A percentile compares a stretch with the other conserved stretches of the same genome.
Conservation (phyloP, 2,888 invertebrate species). For the Melangyna quadrimaculata region DNA sequence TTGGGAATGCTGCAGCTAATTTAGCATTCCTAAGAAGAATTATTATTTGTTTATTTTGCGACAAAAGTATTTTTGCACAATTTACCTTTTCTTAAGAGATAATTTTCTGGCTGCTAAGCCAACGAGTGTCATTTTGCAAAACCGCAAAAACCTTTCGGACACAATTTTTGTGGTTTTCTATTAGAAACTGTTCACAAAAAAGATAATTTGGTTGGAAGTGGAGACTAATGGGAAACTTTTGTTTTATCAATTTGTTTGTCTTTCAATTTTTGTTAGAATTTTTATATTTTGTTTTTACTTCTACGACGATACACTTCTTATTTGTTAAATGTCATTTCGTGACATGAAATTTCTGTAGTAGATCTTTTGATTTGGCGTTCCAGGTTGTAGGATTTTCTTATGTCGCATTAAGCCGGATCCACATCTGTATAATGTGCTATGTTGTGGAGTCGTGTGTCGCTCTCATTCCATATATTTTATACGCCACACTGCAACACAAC, state of each 20-base stretch:
- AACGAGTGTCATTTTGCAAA: slow-evolving; percentile 77
- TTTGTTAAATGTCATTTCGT: not conserved
- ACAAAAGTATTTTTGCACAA: not conserved
- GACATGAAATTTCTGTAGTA: not conserved
- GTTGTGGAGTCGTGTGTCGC: no score
- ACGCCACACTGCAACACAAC: no score
- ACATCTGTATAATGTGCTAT: no score
- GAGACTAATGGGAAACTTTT: not conserved
- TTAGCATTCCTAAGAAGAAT: slow-evolving; percentile 82
- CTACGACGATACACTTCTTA: not conserved
- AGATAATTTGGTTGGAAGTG: not conserved
- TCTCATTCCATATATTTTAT: no score
- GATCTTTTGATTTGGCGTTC: no score
- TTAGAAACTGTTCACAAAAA: not conserved
- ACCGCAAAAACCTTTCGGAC: slow-evolving; percentile 38
- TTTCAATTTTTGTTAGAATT: not conserved
- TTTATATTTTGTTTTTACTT: not conserved
- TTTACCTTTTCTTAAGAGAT: slow-evolving; percentile 78
- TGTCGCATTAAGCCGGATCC: no score
- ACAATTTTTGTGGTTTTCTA: slow-evolving; percentile 44
- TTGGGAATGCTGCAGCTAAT: slow-evolving; percentile 86
- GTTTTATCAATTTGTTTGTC: not conserved
- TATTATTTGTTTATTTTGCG: not conserved
- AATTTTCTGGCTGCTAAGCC: slow-evolving; percentile 79
- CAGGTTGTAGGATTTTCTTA: not conserved